Percentiles rank a stretch among this genome's conserved stretches.
These are phyloP conservation scores for Lordiphosa andalusiaca DNA, from an alignment of 2,888 invertebrate species.

Conservation along the genomic window DNA sequence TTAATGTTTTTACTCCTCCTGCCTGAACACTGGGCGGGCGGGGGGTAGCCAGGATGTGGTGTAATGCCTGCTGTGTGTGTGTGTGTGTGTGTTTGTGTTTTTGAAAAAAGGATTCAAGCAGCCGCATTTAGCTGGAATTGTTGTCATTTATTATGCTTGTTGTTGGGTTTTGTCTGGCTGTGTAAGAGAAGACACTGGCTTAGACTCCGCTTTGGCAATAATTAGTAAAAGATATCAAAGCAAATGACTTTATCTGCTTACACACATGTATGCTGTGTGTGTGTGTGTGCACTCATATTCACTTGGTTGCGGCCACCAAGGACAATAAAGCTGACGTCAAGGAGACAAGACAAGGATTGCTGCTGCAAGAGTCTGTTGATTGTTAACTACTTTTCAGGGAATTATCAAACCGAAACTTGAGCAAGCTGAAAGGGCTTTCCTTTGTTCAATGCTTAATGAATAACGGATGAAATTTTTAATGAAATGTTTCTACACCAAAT, in stretches of 20 bases:
- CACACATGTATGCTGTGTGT: slow-evolving; percentile 28
- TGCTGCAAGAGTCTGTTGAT: too few species aligned
- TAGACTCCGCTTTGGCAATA: slow-evolving; percentile 67
- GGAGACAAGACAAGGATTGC: too few species aligned
- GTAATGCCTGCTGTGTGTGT: slow-evolving; percentile 16
- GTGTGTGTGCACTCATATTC: slow-evolving; percentile 19
- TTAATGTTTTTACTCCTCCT: slow-evolving; percentile 53
- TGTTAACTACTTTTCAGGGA: too few species aligned
- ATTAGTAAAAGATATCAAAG: slow-evolving; percentile 75
- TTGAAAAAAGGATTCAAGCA: slow-evolving; percentile 64
- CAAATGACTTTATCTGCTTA: slow-evolving; percentile 73
- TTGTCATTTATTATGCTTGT: slow-evolving; percentile 69
- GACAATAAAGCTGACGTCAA: slow-evolving; percentile 39
- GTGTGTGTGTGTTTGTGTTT: slow-evolving; percentile 18
- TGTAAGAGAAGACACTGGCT: slow-evolving; percentile 34
- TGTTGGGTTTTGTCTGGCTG: slow-evolving; percentile 31
- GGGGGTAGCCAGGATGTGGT: slow-evolving; percentile 26
- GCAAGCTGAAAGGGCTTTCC: too few species aligned
- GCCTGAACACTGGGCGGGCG: background rate
- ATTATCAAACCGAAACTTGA: too few species aligned
- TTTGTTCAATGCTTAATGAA: too few species aligned
- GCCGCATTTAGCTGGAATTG: slow-evolving; percentile 71
- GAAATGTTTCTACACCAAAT: too few species aligned
- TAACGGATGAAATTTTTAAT: too few species aligned
- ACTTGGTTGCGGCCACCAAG: slow-evolving; percentile 32